Evolutionary conservation across 2,113 vertebrate species (phyloP), one percentile per base, ranked within the genome.

Genomic region (Tychaedon coryphoeus): DNA sequence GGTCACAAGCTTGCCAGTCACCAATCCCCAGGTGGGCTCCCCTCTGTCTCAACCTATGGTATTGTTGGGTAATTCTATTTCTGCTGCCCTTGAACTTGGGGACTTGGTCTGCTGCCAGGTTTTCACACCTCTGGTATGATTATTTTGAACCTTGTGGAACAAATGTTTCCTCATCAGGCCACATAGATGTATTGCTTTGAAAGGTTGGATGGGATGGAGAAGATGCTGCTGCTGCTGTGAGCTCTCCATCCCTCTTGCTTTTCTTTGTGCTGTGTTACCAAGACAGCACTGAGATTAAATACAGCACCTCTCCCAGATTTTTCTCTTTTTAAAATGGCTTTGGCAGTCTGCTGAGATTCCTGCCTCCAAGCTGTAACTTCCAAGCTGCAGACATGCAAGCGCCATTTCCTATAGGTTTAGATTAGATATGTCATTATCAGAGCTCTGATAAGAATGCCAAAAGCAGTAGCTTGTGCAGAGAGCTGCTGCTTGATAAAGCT

Each of bases 381-480:
- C 29, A 62, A 58, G 81, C 25, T 0, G 2, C 6, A 84, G 82
- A 91, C 26, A 15, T 26, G 42, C 48, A 81, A 93, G 75, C 0
- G 0, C 75, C 69, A 43, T 75, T 53, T 88, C 66, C 4, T n/a
- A 26, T 3, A 76, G 53, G 23, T 65, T 93, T 77, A 95, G 95
- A 95, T 97, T 95, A 96, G 95, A 95, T 96, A 78, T 24, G 58
- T 36, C 48, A 62, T 33, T 95, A 95, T 93, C 77, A 80, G 36
- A 51, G 36, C 33, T 38, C 26, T 14, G 92, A 93, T 94, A 86
- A 93, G 18, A 29, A 24, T 51, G 51, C 33, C 5, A 4, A 77
- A 79, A 85, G 43, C 3, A 4, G 51, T 8, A 23, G 60, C 40
- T 84, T 77, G 40, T 58, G 38, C 24, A 57, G 53, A 80, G 56